Conservation (phyloP, 2,888 invertebrate genomes). For the Agrilus cyanescens region DNA sequence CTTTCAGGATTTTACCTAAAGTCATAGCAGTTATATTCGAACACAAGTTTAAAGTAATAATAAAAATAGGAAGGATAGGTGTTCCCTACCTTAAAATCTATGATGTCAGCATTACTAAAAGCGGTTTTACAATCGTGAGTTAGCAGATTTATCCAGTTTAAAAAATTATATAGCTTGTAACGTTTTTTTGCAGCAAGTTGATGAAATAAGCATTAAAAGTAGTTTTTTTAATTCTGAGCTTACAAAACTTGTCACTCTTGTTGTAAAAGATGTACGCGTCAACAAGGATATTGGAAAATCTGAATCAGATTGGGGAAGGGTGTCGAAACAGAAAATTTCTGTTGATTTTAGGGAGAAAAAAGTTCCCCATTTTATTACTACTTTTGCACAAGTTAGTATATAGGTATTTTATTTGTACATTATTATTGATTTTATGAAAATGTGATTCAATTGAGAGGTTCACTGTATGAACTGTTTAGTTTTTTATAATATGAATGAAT, state of each 20-base stretch:
- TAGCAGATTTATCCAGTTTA: neutral
- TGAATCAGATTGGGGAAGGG: conserved; percentile 11
- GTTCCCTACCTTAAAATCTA: conserved; percentile 66
- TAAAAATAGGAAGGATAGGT: conserved; percentile 72
- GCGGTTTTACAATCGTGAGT: conserved; percentile 41
- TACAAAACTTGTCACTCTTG: conserved; percentile 69
- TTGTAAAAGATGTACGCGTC: conserved; percentile 68
- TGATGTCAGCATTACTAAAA: conserved; percentile 70
- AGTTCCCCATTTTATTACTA: conserved; percentile 66
- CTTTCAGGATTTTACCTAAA: conserved; percentile 61
- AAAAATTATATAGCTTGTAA: neutral
- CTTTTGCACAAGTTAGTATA: conserved; percentile 62
- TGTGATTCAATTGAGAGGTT: too few species aligned
- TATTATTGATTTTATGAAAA: too few species aligned
- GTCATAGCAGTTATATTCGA: conserved; percentile 69
- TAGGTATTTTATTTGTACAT: neutral
- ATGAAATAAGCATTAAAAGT: conserved; percentile 73
- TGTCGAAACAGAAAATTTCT: conserved; percentile 29
- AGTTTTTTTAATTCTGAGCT: conserved; percentile 83
- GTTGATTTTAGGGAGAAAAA: conserved; percentile 63
- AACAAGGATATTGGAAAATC: conserved; percentile 54
- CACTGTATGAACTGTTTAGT: too few species aligned
- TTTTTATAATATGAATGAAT: too few species aligned
- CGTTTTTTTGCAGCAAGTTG: conserved; percentile 55
- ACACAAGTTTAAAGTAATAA: conserved; percentile 64